Evolutionary conservation across 2,797 vertebrate genomes (phyloP), one percentile per base, ranked within the genome.

Genomic region (Silurus lanzhouensis): DNA sequence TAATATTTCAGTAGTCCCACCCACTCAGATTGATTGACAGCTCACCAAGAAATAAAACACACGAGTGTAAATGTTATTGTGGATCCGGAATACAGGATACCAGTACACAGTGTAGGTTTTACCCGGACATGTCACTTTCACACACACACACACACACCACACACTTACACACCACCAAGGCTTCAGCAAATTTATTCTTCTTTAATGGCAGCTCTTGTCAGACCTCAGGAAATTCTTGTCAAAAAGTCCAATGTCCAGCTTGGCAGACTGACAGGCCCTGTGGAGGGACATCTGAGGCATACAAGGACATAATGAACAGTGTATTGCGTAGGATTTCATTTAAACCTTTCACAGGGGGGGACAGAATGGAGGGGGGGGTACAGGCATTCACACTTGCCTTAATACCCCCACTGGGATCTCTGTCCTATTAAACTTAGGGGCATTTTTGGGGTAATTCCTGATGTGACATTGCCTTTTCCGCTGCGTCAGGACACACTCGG

Each of bases 301-400:
- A 79, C 70, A 67, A 57, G 2, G 5, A 86, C 77, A 85, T 81
- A 85, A 87, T 81, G 83, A 84, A 86, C 81, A 84, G 64, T 58
- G 61, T 60, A 84, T 66, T 61, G 83, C 87, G 66, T 74, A 67
- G 85, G 84, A 83, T 85, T 89, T 88, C 22, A 89, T 85, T 89
- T 85, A 86, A 82, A 88, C 86, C 78, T 78, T 78, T 58, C 55
- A 17, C 70, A 52, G 68, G 67, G 44, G 44, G 71, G 66, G 31
- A 2, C 8, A 1, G 48, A 52, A 52, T 1, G 17, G 19, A 5
- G 14, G 5, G 27, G 5, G 22, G 22, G 63, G 63, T 22, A 0
- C 2, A 6, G 22, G 6, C 10, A 22, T 6, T 76, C 70, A 67
- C 72, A 84, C 85, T 71, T 88, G 83, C 79, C 79, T 22, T 25